Base-by-base conservation (phyloP, 2,797 vertebrate genomes). In the Sebastes diaconus region DNA sequence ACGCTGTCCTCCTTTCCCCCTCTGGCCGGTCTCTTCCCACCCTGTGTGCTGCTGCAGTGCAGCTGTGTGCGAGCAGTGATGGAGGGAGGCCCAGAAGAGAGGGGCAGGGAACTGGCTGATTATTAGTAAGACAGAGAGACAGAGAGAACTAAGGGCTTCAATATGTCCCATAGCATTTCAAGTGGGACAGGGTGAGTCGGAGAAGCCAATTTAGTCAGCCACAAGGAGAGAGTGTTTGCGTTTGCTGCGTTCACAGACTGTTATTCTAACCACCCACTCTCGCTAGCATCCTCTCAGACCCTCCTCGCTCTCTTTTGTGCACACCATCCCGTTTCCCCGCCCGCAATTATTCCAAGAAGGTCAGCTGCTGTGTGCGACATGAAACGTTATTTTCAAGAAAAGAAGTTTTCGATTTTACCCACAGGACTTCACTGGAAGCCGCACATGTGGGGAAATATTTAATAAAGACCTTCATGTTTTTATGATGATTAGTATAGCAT, bases 81-180 rank as follows among this genome's bases (percentile, higher is more conserved):
- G 74, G 73, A 86, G 60, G 73, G 87, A 91, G 89, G 87, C 88
- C 90, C 88, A 90, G 80, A 79, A 30, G 76, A 85, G 81, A 86
- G 84, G 80, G 80, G 78, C 80, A 87, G 82, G 68, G 79, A 85
- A 77, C 87, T 87, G 90, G 86, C 88, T 86, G 73, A 73, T 87
- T 91, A 95, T 94, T 91, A 92, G 87, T 82, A 77, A 81, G 77
- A 87, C 74, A 65, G 66, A 75, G 77, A 84, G 83, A 77, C 73
- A 46, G 42, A 46, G 42, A 20, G 42, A 46, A 86, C 59, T 90
- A 91, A 95, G 86, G 92, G 80, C 84, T 92, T 94, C 92, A 94
- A 92, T 92, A 94, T 94, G 92, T 94, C 90, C 82, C 46, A 68
- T 80, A 80, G 89, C 88, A 90, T 93, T 93, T 91, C 77, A 85